Conservation (phyloP, 2,888 invertebrate genomes). For the Meteorus colon region DNA sequence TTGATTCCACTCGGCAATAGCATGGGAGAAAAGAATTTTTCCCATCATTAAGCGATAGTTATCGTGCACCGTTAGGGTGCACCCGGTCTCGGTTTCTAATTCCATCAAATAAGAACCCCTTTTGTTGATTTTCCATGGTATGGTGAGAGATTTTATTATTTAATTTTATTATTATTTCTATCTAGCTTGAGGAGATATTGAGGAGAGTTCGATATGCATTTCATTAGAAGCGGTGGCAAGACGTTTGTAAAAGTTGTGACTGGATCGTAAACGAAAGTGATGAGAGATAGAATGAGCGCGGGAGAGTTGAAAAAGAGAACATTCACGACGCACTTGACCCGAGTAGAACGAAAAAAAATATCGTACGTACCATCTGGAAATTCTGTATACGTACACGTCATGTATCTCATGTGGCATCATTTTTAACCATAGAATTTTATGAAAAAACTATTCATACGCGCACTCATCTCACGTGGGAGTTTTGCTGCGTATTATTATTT, state of each 20-base stretch:
- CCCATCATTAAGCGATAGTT: background rate
- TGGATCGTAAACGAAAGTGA: background rate
- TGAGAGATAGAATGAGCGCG: background rate
- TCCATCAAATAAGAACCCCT: background rate
- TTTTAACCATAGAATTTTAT: constrained; percentile 39
- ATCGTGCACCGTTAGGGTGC: background rate
- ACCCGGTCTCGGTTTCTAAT: background rate
- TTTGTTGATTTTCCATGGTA: background rate
- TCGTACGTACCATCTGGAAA: constrained; percentile 9
- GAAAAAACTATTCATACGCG: constrained; percentile 56
- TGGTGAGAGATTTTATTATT: background rate
- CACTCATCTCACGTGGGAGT: constrained; percentile 57
- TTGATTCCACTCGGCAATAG: background rate
- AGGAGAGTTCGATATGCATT: background rate
- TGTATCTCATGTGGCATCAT: constrained; percentile 45
- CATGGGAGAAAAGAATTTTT: background rate
- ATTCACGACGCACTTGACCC: constrained; percentile 48
- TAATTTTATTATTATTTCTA: background rate
- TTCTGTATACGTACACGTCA: background rate
- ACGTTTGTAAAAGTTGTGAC: background rate
- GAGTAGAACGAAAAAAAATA: constrained; percentile 42
- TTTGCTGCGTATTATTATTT: constrained; percentile 17
- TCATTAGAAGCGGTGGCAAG: background rate
- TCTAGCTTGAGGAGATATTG: background rate
- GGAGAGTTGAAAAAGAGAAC: constrained; percentile 7